These are phyloP conservation scores for Oscheius onirici DNA, from an alignment of 2,888 invertebrate genomes.

Conservation along the genomic window DNA sequence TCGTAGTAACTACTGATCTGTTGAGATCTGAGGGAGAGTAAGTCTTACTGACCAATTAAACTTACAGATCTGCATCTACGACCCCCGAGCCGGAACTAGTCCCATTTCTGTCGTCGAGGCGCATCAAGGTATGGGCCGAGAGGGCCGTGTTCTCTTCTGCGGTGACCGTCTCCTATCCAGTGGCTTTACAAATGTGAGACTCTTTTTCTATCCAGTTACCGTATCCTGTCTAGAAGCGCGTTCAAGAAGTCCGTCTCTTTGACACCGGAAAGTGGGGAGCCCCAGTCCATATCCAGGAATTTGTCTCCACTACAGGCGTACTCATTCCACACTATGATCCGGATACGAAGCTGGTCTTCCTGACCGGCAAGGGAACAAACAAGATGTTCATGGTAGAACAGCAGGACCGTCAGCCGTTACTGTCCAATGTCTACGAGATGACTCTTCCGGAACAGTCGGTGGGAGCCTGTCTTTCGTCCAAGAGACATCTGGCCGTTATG, in stretches of 20 bases:
- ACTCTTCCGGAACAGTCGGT: slow-evolving; percentile 90
- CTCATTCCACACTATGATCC: slow-evolving; percentile 90
- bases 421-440: slow-evolving; percentile 77
- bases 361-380: slow-evolving; percentile 88
- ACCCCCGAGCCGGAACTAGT: slow-evolving; percentile 71
- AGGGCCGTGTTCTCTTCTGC: slow-evolving; percentile 83
- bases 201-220: slow-evolving; percentile 37
- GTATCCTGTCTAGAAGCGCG: slow-evolving; percentile 77
- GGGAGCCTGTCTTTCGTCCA: slow-evolving; percentile 90
- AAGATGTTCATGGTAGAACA: slow-evolving; percentile 90
- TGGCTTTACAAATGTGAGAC: slow-evolving; percentile 82
- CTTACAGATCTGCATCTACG: slow-evolving; percentile 68
- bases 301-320: slow-evolving; percentile 75
- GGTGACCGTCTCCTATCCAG: slow-evolving; percentile 88
- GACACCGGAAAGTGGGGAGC: slow-evolving; percentile 82
- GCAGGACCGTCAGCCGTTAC: slow-evolving; percentile 80
- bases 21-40: no score
- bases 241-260: slow-evolving; percentile 87
- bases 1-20: no score
- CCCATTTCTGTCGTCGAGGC: slow-evolving; percentile 53
- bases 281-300: slow-evolving; percentile 49
- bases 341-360: slow-evolving; percentile 92
- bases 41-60: no score
- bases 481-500: slow-evolving; percentile 85
- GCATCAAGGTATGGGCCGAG: slow-evolving; percentile 63